phyloP scores from a whole-genome alignment of 2,888 invertebrate species.

The Cheilosia urbana region DNA sequence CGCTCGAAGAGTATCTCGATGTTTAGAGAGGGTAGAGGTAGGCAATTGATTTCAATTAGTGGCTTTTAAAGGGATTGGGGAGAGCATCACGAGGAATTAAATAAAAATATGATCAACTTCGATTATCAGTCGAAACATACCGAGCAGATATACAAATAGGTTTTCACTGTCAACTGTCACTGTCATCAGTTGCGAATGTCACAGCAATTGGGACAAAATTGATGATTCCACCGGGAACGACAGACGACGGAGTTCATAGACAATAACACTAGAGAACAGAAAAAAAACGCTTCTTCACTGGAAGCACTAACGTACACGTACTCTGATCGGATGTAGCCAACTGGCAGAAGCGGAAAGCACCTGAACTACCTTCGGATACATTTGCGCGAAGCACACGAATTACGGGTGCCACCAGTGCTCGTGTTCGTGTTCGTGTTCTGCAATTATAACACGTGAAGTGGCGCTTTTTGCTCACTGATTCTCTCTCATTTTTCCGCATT shows the following conservation, averaged over 20 bases:
- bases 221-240: neutral
- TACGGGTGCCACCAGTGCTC: neutral
- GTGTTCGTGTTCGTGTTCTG: slow-evolving; percentile 44
- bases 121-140: slow-evolving; percentile 6
- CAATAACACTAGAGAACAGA: too few species aligned
- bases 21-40: slow-evolving; percentile 3
- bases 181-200: slow-evolving; percentile 33
- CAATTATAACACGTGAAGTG: slow-evolving; percentile 61
- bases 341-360: slow-evolving; percentile 45
- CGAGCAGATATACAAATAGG: too few species aligned
- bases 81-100: slow-evolving; percentile 20
- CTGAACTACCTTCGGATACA: slow-evolving; percentile 30
- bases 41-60: slow-evolving; percentile 67
- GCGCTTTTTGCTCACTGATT: slow-evolving; percentile 9
- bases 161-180: neutral
- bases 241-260: too few species aligned
- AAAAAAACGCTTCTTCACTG: neutral
- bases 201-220: slow-evolving; percentile 25
- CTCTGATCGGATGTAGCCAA: slow-evolving; percentile 42
- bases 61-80: slow-evolving; percentile 40
- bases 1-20: neutral
- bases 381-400: neutral
- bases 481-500: slow-evolving; percentile 39
- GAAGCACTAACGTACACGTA: slow-evolving; percentile 52
- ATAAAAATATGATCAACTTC: slow-evolving; percentile 16